Conservation (phyloP, 2,113 vertebrate genomes). For the Myotis brandtii region DNA sequence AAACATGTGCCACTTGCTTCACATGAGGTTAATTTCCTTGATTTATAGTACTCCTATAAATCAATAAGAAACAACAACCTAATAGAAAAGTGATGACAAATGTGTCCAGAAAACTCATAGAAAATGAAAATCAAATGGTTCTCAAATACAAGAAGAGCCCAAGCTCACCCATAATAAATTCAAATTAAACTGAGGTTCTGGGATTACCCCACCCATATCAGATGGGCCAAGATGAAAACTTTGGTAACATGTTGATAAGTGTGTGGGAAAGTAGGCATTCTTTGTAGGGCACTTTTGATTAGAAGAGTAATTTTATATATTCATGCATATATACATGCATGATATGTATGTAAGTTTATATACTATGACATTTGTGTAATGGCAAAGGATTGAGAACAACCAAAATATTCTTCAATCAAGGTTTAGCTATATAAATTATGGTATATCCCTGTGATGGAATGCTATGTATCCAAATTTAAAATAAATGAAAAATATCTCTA, state of each 20-base stretch:
- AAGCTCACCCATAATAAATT: neutral
- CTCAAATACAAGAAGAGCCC: neutral
- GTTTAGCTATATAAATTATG: neutral
- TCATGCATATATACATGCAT: neutral
- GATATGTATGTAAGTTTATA: neutral
- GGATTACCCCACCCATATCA: neutral
- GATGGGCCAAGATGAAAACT: neutral
- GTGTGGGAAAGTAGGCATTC: neutral
- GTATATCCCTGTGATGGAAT: neutral
- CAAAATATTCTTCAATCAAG: neutral
- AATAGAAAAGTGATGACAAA: neutral
- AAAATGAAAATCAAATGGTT: neutral
- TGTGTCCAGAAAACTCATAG: neutral
- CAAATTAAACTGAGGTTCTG: neutral
- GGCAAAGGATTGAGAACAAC: neutral
- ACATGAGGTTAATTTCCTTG: neutral
- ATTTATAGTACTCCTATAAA: neutral
- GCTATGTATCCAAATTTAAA: neutral
- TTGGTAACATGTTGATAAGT: neutral
- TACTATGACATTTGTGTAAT: neutral
- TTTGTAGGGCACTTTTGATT: neutral
- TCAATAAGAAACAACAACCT: neutral
- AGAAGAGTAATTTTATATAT: neutral
- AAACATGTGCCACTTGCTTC: neutral
- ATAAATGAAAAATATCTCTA: neutral